These are phyloP conservation scores for Gerris buenoi DNA, from an alignment of 1,140 invertebrate species.

Conservation along the genomic window DNA sequence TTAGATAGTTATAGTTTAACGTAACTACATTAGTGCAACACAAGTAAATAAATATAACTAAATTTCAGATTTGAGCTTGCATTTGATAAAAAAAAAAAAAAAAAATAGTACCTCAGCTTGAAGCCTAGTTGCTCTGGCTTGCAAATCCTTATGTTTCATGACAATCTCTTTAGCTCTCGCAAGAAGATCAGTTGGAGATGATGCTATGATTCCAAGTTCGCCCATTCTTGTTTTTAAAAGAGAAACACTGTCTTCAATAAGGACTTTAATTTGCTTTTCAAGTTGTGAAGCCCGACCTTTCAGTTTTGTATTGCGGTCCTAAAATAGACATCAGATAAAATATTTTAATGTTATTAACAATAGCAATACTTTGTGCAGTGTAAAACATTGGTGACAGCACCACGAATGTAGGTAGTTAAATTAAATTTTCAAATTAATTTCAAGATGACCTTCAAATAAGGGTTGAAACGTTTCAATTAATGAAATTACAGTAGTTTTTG, in stretches of 20 bases:
- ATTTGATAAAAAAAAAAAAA: not conserved
- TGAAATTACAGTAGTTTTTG: too few relatives aligned
- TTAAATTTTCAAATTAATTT: too few relatives aligned
- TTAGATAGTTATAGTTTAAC: too few relatives aligned
- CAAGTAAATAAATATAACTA: not conserved
- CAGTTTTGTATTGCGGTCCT: constrained; percentile 64
- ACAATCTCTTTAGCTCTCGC: constrained; percentile 86
- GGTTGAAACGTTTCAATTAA: too few relatives aligned
- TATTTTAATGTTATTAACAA: too few relatives aligned
- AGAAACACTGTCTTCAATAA: constrained; percentile 83
- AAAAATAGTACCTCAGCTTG: constrained; percentile 68
- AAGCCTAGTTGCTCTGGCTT: constrained; percentile 65
- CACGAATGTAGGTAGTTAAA: too few relatives aligned
- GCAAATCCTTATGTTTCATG: constrained; percentile 73
- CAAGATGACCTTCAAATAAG: too few relatives aligned
- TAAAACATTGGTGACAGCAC: too few relatives aligned
- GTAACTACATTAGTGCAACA: too few relatives aligned
- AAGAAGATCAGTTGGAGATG: constrained; percentile 63
- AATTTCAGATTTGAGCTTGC: not conserved
- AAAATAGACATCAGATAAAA: constrained; percentile 21
- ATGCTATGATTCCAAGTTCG: constrained; percentile 70
- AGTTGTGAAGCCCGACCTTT: constrained; percentile 64
- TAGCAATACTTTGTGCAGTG: too few relatives aligned
- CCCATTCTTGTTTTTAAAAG: constrained; percentile 76
- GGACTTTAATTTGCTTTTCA: constrained; percentile 76